These are phyloP conservation scores for Pantherophis guttatus DNA, from an alignment of 2,113 vertebrate genomes.

Conservation along the genomic window DNA sequence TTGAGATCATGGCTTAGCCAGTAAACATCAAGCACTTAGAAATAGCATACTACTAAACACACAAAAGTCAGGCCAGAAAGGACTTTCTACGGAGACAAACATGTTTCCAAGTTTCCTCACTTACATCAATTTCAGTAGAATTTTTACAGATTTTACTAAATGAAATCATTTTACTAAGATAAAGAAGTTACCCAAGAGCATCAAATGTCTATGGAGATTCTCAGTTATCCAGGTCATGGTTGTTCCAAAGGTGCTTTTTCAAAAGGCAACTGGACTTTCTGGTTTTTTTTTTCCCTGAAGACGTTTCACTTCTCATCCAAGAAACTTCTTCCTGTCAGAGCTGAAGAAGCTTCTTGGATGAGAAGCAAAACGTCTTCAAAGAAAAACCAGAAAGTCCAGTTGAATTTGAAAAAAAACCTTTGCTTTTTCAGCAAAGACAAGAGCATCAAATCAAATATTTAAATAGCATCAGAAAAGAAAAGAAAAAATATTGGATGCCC, in stretches of 20 bases:
- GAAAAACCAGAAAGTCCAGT: no score
- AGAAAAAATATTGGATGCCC: neutral
- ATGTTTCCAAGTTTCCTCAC: neutral
- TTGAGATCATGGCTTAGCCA: slow-evolving; percentile 2
- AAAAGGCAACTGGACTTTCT: no score
- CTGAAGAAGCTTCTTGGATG: no score
- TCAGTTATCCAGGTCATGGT: no score
- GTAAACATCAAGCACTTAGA: slow-evolving; percentile 1
- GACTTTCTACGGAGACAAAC: neutral
- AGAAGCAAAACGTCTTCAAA: no score
- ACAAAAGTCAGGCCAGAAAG: neutral
- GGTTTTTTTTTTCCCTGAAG: no score
- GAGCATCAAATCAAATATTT: neutral
- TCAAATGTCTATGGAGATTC: neutral
- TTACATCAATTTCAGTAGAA: slow-evolving; percentile 35
- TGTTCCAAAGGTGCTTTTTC: no score
- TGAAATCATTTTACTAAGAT: neutral
- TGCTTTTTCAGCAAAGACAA: neutral
- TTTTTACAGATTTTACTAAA: neutral
- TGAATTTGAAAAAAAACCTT: no score
- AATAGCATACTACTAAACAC: neutral
- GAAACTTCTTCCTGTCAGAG: no score
- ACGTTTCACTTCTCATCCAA: no score
- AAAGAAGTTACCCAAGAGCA: neutral
- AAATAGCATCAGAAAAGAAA: rapidly evolving